A percentile compares a stretch with the other conserved stretches of the same genome.
Evolutionary conservation across 2,113 vertebrate species (phyloP).

Genomic region (Gallinago media): DNA sequence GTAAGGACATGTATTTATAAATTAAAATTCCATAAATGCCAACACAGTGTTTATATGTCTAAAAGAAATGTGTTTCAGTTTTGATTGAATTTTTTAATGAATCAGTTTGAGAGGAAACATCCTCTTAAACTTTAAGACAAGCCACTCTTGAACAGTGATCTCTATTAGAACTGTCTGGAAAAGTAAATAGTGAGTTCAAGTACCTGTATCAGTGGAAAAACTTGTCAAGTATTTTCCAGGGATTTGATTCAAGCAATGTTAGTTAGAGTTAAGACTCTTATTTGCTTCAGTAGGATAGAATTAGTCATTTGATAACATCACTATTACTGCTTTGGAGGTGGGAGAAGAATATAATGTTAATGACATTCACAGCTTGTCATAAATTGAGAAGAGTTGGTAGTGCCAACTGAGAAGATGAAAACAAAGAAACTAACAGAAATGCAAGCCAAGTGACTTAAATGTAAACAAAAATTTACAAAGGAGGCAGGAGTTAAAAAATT

Average conservation of each 20-base stretch:
- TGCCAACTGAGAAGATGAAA: background rate
- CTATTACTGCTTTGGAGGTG: background rate
- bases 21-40: background rate
- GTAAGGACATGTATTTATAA: background rate
- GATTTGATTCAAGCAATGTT: background rate
- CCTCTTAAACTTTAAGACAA: background rate
- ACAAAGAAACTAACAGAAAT: background rate
- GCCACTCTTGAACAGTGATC: background rate
- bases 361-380: conserved; percentile 29
- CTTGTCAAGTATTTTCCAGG: background rate
- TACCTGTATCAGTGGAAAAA: background rate
- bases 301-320: conserved; percentile 2
- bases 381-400: background rate
- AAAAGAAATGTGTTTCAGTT: background rate
- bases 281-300: background rate
- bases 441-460: background rate
- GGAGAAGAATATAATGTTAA: background rate
- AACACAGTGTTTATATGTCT: background rate
- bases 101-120: background rate
- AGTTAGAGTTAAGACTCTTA: background rate
- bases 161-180: background rate
- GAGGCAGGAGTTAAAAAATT: background rate
- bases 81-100: background rate
- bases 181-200: background rate
- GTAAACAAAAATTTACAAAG: background rate